Evolutionary conservation across 2,888 invertebrate species (phyloP), one percentile per base, ranked within the genome.

Genomic region (Nymphalis polychloros): DNA sequence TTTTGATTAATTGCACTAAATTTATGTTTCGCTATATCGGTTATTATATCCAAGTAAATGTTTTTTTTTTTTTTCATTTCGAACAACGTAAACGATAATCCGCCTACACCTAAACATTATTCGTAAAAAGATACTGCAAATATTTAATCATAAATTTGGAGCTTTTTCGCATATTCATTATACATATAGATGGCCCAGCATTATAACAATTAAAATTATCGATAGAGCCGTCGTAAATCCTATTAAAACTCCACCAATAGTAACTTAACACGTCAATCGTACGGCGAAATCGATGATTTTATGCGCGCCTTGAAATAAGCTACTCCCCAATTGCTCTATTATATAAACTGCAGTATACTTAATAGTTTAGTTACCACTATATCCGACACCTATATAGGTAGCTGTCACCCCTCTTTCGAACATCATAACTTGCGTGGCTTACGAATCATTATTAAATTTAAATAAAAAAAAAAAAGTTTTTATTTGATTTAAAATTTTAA

Each of bases 1-100:
- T 82, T 78, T 41, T 76, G 79, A 81, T 76, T 77, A 78, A 76
- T 75, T 82, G 91, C 90, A 90, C 90, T 83, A 77, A 83, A 78
- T 76, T 76, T 55, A 69, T 85, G 72, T 79, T 86, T 88, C 84
- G 88, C 87, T 81, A 75, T 76, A 73, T 75, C 75, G 70, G 69
- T 69, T 64, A 74, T 55, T 17, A 67, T 69, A 59, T 66, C 67
- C 52, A 46, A 20, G 62, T 49, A 47, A 61, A 63, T 50, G 19
- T n/a, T 67, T 62, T 63, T 35, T 61, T 67, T 67, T 63, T 23
- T 71, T 65, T 62, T 31, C 20, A 49, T n/a, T n/a, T 49, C 17
- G 19, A 23, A 61, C n/a, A 55, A 59, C 57, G 20, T 67, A 67
- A 57, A n/a, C 62, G 46, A 63, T 69, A 67, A 61, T 35, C 62